Evolutionary conservation across 2,888 invertebrate species (phyloP), one percentile per base, ranked within the genome.

Genomic region (Nymphalis c-album): DNA sequence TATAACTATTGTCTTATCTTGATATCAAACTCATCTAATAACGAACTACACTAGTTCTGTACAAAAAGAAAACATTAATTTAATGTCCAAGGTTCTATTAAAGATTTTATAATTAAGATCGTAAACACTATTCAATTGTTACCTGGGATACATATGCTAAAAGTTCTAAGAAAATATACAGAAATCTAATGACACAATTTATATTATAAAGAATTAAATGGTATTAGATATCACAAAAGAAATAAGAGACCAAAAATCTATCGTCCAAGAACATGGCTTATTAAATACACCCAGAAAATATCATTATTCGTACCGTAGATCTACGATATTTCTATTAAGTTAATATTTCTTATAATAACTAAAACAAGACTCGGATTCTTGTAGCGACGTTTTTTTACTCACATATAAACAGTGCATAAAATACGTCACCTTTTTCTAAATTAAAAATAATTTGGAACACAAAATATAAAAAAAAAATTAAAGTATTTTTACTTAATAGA

Each of bases 231-330:
- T 26, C n/a, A 45, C 40, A 57, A 46, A 60, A 26, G 35, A 55
- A 47, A 57, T 46, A 47, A 69, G 58, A 63, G 20, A 55, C 26
- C 55, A 53, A 55, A 55, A 67, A 67, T 60, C 55, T 67, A 68
- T 50, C 61, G 45, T 59, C 60, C 51, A 67, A 63, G 60, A 64
- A 70, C 51, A 68, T 60, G 68, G 62, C 63, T 68, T 65, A 71
- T 61, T 59, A 69, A 65, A 67, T 69, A 64, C 58, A 59, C 63
- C 61, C 69, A 68, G 69, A 68, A 69, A 73, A 69, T 71, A 67
- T 59, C 64, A 51, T 60, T 65, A 45, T 63, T 66, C 64, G 59
- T 22, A 60, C 50, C 61, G 35, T 60, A 53, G 67, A 69, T 71
- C 67, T 67, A 64, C 60, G 46, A 70, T 58, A 57, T 62, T 66